Percentiles rank a stretch among this genome's conserved stretches.
Evolutionary conservation across 2,113 vertebrate genomes (phyloP).

Genomic region (Scopus umbretta): DNA sequence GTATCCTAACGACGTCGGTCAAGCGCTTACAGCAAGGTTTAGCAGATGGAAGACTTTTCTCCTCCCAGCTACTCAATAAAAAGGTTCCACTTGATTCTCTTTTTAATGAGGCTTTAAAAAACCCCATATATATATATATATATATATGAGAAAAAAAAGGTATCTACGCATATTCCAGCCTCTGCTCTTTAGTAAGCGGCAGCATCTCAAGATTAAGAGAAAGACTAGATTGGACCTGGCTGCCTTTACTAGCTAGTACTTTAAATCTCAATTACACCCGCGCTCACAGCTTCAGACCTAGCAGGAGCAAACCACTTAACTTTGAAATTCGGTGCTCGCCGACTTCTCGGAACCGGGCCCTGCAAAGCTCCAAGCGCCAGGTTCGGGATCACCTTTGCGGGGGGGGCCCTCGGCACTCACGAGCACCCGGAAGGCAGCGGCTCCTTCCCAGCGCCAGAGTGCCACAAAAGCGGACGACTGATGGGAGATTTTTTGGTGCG

Average conservation of each 20-base stretch:
- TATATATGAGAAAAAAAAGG: no score
- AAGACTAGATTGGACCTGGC: fast-evolving
- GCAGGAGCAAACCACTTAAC: neutral
- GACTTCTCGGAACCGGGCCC: neutral
- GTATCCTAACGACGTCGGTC: neutral
- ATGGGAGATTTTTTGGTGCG: neutral
- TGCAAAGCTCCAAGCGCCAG: fast-evolving
- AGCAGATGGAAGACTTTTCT: neutral
- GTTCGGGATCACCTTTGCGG: neutral
- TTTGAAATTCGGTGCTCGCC: neutral
- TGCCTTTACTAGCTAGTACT: neutral
- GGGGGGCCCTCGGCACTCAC: neutral
- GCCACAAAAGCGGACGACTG: neutral
- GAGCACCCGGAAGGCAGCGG: neutral
- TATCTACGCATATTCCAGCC: neutral
- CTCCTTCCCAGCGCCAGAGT: neutral
- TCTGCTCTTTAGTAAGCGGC: neutral
- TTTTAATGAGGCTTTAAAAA: neutral
- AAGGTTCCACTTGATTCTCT: neutral
- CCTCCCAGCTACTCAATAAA: neutral
- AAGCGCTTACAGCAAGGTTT: neutral
- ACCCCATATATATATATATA: neutral
- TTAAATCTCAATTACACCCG: neutral
- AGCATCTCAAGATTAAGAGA: neutral
- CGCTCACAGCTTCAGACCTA: neutral